Percentiles rank a stretch among this genome's conserved stretches.
These are phyloP conservation scores for Zosterops hypoxanthus DNA, from an alignment of 2,113 vertebrate genomes.

Conservation along the genomic window DNA sequence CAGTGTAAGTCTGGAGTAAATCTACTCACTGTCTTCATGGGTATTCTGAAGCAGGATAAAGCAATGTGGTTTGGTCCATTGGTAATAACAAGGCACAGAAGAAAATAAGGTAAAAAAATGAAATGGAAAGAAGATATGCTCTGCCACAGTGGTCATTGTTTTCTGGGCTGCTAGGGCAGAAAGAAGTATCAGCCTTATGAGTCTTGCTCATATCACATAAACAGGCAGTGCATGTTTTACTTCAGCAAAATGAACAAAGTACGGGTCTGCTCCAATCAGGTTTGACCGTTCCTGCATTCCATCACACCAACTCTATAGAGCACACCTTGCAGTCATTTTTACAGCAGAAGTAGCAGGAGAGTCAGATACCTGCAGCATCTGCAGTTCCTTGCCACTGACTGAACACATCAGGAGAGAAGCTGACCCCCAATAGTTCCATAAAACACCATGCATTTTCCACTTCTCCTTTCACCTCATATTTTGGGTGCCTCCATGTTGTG, in stretches of 20 bases:
- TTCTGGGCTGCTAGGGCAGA: not conserved
- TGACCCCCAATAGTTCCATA: not conserved
- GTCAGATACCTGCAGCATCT: not conserved
- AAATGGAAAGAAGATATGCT: not conserved
- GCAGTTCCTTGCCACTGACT: not conserved
- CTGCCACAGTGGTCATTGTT: not conserved
- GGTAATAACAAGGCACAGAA: not conserved
- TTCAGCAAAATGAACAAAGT: not conserved
- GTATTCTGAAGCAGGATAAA: not conserved
- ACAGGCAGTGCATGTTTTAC: rapidly evolving
- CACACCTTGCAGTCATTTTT: not conserved
- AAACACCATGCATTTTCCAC: not conserved
- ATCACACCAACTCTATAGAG: not conserved
- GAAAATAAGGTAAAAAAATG: not conserved
- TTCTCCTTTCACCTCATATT: not conserved
- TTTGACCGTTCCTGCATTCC: not conserved
- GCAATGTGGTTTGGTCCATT: not conserved
- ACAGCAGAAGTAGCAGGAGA: not conserved
- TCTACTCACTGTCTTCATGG: not conserved
- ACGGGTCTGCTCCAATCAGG: not conserved
- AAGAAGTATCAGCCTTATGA: not conserved
- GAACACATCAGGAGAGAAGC: not conserved
- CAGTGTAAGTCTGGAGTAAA: not conserved
- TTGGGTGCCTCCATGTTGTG: not conserved
- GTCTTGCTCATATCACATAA: not conserved